Evolutionary conservation across 2,797 vertebrate species (phyloP).

Genomic region (Gallirallus australis): DNA sequence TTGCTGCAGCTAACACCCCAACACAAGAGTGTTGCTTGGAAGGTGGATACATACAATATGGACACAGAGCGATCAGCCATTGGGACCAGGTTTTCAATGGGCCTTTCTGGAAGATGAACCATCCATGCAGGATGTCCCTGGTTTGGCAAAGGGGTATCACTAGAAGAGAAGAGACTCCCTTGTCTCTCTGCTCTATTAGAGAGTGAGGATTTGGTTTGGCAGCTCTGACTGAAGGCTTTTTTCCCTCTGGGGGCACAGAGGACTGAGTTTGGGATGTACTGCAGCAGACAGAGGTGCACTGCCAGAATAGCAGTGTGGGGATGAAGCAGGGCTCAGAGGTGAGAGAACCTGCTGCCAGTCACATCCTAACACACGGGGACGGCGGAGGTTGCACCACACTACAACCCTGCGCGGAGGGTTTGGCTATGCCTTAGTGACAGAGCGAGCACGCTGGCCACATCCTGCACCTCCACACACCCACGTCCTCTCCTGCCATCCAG

Average conservation of each 20-base stretch:
- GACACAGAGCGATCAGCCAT: not conserved
- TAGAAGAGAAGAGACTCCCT: not conserved
- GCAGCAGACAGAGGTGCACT: not conserved
- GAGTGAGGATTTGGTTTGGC: not conserved
- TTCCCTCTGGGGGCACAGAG: not conserved
- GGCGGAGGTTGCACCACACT: not conserved
- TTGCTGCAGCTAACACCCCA: not conserved
- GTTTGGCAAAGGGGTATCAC: not conserved
- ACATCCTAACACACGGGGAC: accelerated
- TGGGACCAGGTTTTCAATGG: not conserved
- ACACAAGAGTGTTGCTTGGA: not conserved
- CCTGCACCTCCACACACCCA: not conserved
- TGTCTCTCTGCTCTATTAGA: not conserved
- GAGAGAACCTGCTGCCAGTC: not conserved
- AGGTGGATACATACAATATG: not conserved
- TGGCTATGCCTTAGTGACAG: not conserved
- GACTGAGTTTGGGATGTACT: accelerated
- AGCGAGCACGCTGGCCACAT: accelerated
- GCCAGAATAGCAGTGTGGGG: accelerated
- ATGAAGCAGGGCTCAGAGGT: not conserved
- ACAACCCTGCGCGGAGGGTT: not conserved
- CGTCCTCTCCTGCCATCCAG: not conserved
- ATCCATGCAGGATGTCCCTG: not conserved
- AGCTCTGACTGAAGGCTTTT: not conserved
- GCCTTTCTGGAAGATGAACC: not conserved